Base-by-base conservation (phyloP, 2,113 vertebrate genomes). In the Pontoporia blainvillei region DNA sequence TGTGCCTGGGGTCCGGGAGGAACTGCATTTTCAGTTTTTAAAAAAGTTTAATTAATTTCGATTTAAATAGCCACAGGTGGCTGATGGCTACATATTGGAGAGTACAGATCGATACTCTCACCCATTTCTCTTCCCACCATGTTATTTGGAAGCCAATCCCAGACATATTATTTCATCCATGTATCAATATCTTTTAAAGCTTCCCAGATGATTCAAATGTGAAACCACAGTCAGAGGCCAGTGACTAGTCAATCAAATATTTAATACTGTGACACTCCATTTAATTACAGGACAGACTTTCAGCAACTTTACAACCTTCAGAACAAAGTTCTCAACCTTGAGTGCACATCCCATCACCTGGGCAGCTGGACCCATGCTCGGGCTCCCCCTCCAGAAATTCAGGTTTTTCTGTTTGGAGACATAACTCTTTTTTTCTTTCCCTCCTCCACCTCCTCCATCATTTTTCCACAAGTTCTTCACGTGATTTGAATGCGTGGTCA, bases 61-160 rank as follows among this genome's bases (percentile, higher is more conserved):
- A 91, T n/a, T 73, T 93, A 78, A 95, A 69, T 15, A 84, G 79
- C 73, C 84, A 84, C 49, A 92, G n/a, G 79, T 76, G 27, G 41
- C 34, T 72, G 36, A 21, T 3, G 31, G 29, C 29, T 54, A 39
- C 31, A 34, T 23, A 2, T 1, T 62, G 79, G 36, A 78, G 15
- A 52, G 29, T 10, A 62, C n/a, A 78, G 36, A 64, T 84, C 86
- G 59, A 66, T n/a, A n/a, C 25, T 3, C 3, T 67, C 14, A 52
- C 62, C 52, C 31, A 5, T 67, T 36, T n/a, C 69, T 69, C 12
- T 49, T 9, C 29, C 6, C 8, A n/a, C 34, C 8, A 2, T 23
- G 10, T 46, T n/a, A n/a, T 61, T 49, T 10, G 29, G 34, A 94
- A 94, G 81, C 36, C 84, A 85, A 76, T 72, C 69, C 54, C 8